Base-by-base conservation (phyloP, 2,113 vertebrate genomes). In the Alethe diademata region DNA sequence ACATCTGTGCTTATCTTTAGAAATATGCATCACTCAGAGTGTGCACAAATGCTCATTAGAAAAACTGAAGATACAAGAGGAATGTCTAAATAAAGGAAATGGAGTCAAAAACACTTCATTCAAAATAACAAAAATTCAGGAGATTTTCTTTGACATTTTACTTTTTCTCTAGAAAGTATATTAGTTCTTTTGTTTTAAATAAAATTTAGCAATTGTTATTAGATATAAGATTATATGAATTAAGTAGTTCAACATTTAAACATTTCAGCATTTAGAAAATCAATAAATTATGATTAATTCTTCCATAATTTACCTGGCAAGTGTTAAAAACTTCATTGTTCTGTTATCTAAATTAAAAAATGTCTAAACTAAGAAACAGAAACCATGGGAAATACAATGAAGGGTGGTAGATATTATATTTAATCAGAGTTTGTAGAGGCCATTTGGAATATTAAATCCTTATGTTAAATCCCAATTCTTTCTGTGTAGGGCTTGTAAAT, bases 1-100 rank as follows among this genome's bases (percentile, higher is more conserved):
- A 64, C 64, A 90, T 83, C 88, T 76, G 78, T 85, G 82, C 31
- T 92, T 90, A 54, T 81, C 42, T 92, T 93, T 73, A 88, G 54
- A 88, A 92, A 79, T 54, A 70, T 65, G 93, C 31, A 56, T 79
- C 80, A 82, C 70, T 88, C 75, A 75, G 23, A 65, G 26, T 28
- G 12, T 64, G 51, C 33, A 86, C 58, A 80, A 88, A 69, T 54
- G 33, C 17, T 88, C 56, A 38, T 79, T 82, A 91, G 50, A 53
- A 91, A 81, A 85, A 79, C 13, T 47, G 74, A 92, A 88, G 58
- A 82, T 61, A 82, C 6, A 19, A 72, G 58, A 84, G 8, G 13
- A 80, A 93, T 62, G 28, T 42, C 38, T 90, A 87, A 85, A 80
- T 74, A 73, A 88, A 73, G 43, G 38, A 92, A 92, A 11, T 16